These are phyloP conservation scores for Tamias sibiricus DNA, from an alignment of 2,113 vertebrate species.

Conservation along the genomic window DNA sequence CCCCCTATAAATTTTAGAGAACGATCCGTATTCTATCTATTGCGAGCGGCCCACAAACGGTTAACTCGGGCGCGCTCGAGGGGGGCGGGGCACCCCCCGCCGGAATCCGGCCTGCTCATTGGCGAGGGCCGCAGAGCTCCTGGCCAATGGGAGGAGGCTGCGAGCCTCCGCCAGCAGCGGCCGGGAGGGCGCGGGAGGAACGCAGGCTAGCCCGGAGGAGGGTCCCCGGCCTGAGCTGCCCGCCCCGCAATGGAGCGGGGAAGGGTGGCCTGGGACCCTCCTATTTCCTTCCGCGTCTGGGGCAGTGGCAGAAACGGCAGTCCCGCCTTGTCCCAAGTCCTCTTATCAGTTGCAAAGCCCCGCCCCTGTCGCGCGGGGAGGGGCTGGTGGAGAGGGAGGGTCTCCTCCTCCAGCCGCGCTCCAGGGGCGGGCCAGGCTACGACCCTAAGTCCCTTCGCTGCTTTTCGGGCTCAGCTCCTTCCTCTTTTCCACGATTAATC, in stretches of 20 bases:
- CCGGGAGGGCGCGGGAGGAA: constrained; percentile 64
- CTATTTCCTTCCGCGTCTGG: neutral
- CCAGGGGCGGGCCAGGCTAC: neutral
- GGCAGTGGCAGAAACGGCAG: neutral
- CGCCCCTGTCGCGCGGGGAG: too few relatives aligned
- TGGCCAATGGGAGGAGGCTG: constrained; percentile 84
- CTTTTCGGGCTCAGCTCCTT: neutral
- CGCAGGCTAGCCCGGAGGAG: constrained; percentile 75
- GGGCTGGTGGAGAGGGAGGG: neutral
- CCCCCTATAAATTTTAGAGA: neutral
- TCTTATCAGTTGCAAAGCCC: neutral
- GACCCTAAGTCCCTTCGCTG: neutral
- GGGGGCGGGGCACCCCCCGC: neutral
- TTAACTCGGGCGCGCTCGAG: neutral
- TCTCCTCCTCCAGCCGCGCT: neutral
- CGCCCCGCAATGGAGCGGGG: fast-evolving
- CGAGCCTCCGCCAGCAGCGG: neutral
- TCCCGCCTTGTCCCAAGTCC: neutral
- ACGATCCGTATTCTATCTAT: neutral
- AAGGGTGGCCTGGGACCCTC: fast-evolving
- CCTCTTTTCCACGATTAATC: neutral
- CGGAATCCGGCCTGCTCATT: constrained; percentile 78
- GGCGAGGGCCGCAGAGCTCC: constrained; percentile 62
- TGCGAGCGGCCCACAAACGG: neutral
- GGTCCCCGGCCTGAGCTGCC: neutral